Conservation (phyloP, 1,140 invertebrate species). For the Drosophila virilis region DNA sequence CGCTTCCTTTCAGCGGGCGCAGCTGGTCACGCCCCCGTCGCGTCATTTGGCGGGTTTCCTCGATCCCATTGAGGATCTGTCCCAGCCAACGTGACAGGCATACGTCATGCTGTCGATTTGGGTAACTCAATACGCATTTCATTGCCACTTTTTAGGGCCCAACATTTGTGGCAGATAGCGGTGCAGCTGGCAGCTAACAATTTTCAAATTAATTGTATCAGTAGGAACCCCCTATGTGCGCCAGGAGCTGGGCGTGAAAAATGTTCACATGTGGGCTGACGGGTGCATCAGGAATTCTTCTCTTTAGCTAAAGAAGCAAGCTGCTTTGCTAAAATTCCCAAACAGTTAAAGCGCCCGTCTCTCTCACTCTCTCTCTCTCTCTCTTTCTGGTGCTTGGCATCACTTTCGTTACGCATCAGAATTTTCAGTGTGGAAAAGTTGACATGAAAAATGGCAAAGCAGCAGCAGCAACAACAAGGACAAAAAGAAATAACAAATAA, state of each 20-base stretch:
- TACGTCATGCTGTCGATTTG: slow-evolving; percentile 55
- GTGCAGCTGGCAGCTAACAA: slow-evolving; percentile 55
- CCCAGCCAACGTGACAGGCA: slow-evolving; percentile 65
- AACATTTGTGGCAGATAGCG: slow-evolving; percentile 37
- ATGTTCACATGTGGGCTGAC: slow-evolving; percentile 66
- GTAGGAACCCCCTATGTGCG: slow-evolving; percentile 60
- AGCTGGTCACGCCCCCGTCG: slow-evolving; percentile 37
- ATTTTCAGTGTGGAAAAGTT: slow-evolving; percentile 46
- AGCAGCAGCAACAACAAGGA: slow-evolving; percentile 17
- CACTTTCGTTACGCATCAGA: slow-evolving; percentile 56
- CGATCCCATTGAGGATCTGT: slow-evolving; percentile 48
- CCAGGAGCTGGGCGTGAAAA: slow-evolving; percentile 58
- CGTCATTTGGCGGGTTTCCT: slow-evolving; percentile 73
- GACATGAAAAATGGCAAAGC: slow-evolving; percentile 55
- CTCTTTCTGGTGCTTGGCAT: neutral
- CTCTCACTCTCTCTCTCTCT: too few relatives aligned
- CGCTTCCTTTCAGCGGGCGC: slow-evolving; percentile 33
- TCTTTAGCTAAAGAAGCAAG: neutral
- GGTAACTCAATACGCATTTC: slow-evolving; percentile 60
- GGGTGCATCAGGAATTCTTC: neutral
- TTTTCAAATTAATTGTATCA: slow-evolving; percentile 69
- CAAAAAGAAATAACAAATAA: slow-evolving; percentile 17
- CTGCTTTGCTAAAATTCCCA: slow-evolving; percentile 26
- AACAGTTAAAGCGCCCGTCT: slow-evolving; percentile 4
- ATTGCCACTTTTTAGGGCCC: slow-evolving; percentile 23